Percentiles rank a stretch among this genome's conserved stretches.
Conservation (phyloP, 2,797 vertebrate genomes). For the Buceros bicornis region DNA sequence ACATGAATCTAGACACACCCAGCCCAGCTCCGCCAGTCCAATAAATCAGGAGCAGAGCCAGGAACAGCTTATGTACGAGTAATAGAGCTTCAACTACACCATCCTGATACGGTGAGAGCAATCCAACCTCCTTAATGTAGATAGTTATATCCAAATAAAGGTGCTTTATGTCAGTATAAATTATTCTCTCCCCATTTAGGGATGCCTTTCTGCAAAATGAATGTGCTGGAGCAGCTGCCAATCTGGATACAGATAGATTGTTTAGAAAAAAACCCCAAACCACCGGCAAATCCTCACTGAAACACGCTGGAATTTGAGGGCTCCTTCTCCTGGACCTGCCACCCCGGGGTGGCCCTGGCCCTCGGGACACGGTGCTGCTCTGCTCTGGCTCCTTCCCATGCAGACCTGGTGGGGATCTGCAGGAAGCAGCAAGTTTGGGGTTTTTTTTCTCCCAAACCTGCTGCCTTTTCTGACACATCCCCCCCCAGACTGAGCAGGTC, state of each 20-base stretch:
- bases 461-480: neutral
- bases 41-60: constrained; percentile 55
- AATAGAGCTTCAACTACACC: constrained; percentile 36
- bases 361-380: neutral
- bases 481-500: neutral
- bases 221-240: constrained; percentile 41
- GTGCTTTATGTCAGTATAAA: constrained; percentile 55
- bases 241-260: neutral
- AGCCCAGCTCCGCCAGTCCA: neutral
- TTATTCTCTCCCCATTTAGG: constrained; percentile 51
- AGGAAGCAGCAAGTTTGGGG: neutral
- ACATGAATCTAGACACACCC: constrained; percentile 46
- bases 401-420: neutral
- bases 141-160: constrained; percentile 61
- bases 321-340: neutral
- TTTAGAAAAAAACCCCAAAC: neutral
- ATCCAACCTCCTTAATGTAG: constrained; percentile 45
- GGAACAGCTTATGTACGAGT: constrained; percentile 25
- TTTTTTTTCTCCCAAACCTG: no score
- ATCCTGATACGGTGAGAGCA: neutral
- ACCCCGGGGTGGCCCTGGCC: fast-evolving
- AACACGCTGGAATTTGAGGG: fast-evolving
- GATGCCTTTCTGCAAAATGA: constrained; percentile 38
- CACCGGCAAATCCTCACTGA: neutral
- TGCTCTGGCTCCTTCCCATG: fast-evolving